phyloP scores from a whole-genome alignment of 2,113 vertebrate genomes.

The Corythaixoides concolor region DNA sequence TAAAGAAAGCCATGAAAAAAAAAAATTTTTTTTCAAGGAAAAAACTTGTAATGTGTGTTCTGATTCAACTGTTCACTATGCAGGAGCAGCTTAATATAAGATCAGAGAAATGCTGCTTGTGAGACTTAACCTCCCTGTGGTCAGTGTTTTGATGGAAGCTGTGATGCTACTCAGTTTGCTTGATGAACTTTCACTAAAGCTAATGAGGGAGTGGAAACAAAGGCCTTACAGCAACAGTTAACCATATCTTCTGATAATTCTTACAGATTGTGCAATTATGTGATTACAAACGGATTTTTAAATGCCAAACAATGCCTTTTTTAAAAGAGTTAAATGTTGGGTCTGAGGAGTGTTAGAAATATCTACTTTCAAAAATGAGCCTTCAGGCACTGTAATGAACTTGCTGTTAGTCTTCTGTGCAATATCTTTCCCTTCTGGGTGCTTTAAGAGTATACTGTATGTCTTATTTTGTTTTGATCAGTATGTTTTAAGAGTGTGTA shows the following conservation, averaged over 20 bases:
- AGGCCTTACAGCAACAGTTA: conserved; percentile 59
- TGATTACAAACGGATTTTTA: conserved; percentile 62
- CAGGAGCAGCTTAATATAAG: neutral
- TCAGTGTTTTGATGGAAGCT: conserved; percentile 33
- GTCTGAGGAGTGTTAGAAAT: conserved; percentile 58
- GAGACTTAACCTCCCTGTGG: neutral
- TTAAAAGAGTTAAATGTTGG: conserved; percentile 37
- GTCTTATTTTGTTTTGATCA: conserved; percentile 59
- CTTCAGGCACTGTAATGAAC: conserved; percentile 63
- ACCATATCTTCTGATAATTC: conserved; percentile 41
- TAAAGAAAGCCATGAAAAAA: neutral
- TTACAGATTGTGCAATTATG: conserved; percentile 54
- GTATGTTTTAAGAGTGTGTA: conserved; percentile 76
- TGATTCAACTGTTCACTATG: neutral
- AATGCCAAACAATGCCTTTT: conserved; percentile 74
- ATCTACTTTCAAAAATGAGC: conserved; percentile 53
- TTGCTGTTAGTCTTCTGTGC: conserved; percentile 74
- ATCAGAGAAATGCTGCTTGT: neutral
- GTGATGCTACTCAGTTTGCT: conserved; percentile 44
- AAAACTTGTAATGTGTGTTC: neutral
- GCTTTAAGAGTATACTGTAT: conserved; percentile 70
- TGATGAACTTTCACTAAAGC: conserved; percentile 14
- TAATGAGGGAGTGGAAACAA: conserved; percentile 25
- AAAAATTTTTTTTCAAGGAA: neutral
- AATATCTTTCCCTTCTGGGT: conserved; percentile 71